Evolutionary conservation across 2,888 invertebrate species (phyloP).

Genomic region (Lithophane ornitopus): DNA sequence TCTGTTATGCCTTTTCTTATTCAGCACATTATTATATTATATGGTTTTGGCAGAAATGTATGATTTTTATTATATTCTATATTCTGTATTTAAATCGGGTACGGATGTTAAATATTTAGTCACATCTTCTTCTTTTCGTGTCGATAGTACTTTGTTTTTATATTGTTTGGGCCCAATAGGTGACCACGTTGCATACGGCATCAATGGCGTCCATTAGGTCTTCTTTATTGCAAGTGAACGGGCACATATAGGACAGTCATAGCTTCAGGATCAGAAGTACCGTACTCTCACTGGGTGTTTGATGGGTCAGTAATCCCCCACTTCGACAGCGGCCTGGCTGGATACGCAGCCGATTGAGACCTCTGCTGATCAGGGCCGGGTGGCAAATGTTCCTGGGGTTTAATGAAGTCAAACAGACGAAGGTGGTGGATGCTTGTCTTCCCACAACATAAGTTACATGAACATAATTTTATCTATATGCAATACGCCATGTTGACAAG

Average conservation of each 20-base stretch:
- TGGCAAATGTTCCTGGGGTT: not conserved
- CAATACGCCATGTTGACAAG: no score
- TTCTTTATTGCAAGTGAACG: no score
- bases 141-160: no score
- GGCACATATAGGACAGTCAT: no score
- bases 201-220: not conserved
- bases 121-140: no score
- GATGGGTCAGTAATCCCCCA: not conserved
- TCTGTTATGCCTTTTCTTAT: not conserved
- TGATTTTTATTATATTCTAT: not conserved
- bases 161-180: not conserved
- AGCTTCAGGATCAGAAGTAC: no score
- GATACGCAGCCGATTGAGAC: not conserved
- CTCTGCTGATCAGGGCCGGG: no score
- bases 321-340: not conserved
- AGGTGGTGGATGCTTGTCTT: not conserved
- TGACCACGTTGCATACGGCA: not conserved
- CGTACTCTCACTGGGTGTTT: not conserved
- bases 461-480: no score
- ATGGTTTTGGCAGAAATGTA: not conserved
- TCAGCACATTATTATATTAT: not conserved
- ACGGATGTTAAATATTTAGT: no score
- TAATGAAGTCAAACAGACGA: no score
- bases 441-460: not conserved
- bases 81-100: no score